Conservation (phyloP, 2,888 invertebrate genomes). For the Girardia tigrina region DNA sequence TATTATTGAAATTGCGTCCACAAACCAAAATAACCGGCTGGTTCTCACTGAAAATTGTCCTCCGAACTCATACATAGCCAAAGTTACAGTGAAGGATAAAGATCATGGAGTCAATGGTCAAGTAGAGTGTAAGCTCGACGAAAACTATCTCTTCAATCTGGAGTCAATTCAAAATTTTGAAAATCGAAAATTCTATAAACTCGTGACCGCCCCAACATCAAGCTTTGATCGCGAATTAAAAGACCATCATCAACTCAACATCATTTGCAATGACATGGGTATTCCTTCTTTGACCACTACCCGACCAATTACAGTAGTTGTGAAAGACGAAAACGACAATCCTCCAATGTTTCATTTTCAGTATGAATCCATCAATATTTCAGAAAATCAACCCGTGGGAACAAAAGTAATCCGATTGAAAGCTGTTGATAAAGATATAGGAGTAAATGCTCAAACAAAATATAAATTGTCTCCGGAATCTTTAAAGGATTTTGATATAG, state of each 20-base stretch:
- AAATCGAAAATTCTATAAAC: neutral
- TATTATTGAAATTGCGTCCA: neutral
- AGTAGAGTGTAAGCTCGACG: constrained; percentile 19
- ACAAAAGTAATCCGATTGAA: constrained; percentile 15
- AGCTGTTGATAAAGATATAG: neutral
- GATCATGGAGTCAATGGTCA: constrained; percentile 27
- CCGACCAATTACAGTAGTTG: neutral
- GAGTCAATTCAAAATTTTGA: neutral
- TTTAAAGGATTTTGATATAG: constrained; percentile 5
- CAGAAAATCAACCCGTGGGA: constrained; percentile 16
- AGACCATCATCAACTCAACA: constrained; percentile 23
- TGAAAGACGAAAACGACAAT: constrained; percentile 31
- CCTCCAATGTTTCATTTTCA: neutral
- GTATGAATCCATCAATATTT: neutral
- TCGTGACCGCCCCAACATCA: constrained; percentile 1
- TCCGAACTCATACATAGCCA: constrained; percentile 1
- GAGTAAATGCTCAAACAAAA: neutral
- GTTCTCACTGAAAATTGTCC: constrained; percentile 23
- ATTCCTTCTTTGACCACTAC: neutral
- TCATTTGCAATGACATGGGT: constrained; percentile 26
- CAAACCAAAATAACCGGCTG: constrained; percentile 13
- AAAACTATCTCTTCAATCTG: neutral
- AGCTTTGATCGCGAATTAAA: constrained; percentile 29
- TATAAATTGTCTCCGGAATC: constrained; percentile 6
- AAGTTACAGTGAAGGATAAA: constrained; percentile 18